Conservation (phyloP, 2,113 vertebrate species). For the Etheostoma spectabile region DNA sequence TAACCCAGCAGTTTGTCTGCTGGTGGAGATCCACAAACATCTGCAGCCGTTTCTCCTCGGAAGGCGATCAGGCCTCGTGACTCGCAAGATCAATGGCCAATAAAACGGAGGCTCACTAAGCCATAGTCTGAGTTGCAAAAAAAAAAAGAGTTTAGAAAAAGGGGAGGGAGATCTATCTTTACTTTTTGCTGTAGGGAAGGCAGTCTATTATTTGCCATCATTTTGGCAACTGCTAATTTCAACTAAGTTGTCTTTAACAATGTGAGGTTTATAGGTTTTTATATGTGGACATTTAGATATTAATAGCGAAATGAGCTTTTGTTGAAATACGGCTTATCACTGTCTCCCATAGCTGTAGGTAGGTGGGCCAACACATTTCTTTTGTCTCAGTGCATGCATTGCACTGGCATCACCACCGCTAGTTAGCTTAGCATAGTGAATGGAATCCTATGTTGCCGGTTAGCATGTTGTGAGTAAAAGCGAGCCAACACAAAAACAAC, state of each 20-base stretch:
- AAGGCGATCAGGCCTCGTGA: slow-evolving; percentile 1
- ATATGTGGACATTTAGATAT: no score
- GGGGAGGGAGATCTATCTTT: neutral
- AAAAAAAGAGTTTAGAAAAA: neutral
- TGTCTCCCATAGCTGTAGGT: no score
- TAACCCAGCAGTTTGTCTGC: neutral
- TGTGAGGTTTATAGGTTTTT: neutral
- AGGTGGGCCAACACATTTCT: no score
- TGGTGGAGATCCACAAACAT: neutral
- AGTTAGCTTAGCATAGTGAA: no score
- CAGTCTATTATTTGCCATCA: neutral
- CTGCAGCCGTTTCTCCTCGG: neutral
- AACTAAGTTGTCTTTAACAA: neutral
- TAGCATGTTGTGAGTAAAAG: no score
- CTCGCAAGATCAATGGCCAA: neutral
- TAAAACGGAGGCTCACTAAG: neutral
- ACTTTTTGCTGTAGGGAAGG: neutral
- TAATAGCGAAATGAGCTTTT: neutral
- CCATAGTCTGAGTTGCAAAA: slow-evolving; percentile 1
- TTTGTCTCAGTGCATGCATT: no score
- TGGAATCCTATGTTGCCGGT: no score
- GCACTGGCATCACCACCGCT: no score
- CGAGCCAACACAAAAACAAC: no score
- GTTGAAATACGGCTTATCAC: no score
- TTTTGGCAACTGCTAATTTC: neutral